Base-by-base conservation (phyloP, 1,140 invertebrate species). In the Pararge aegeria region DNA sequence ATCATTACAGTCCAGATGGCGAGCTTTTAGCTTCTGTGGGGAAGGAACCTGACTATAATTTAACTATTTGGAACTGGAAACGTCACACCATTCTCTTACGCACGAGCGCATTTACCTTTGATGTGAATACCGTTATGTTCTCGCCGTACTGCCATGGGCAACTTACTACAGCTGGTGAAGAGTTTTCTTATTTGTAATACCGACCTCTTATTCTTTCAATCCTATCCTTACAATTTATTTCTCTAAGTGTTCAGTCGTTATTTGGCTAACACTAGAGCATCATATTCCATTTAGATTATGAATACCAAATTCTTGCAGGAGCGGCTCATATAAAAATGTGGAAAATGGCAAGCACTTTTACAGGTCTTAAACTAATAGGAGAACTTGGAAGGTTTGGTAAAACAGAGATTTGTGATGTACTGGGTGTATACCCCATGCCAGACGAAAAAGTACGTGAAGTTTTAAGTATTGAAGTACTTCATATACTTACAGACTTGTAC, bases 331-430 rank as follows among this genome's bases (percentile, higher is more conserved):
- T 98, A 55, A 96, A 96, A 90, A 97, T 97, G 90, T 98, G 97
- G 97, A 97, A 96, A 92, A 97, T 98, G 93, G 94, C 94, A 0
- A 78, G 93, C 66, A 97, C 97, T 0, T 98, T 97, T 75, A 98
- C 97, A 0, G 97, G 97, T 1, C 81, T 98, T 0, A 98, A 98
- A 82, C 87, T 98, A 1, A 94, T 97, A 87, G 96, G 96, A 2
- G 93, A 95, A 73, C 76, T 96, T 15, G 97, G 97, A 4, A 92
- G 95, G 78, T 98, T 98, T 90, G 96, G 96, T 1, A 96, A 96
- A 89, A 97, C 96, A 12, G 96, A 97, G 84, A 96, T 97, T 61
- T 96, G 95, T 38, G 96, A 97, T 80, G 96, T 98, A 16, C 91
- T 95, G 44, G 95, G 96, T 0, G 93, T 96, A 61, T 95, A 95